phyloP scores from a whole-genome alignment of 1,140 invertebrate genomes.

The Drosophila pruinosa region DNA sequence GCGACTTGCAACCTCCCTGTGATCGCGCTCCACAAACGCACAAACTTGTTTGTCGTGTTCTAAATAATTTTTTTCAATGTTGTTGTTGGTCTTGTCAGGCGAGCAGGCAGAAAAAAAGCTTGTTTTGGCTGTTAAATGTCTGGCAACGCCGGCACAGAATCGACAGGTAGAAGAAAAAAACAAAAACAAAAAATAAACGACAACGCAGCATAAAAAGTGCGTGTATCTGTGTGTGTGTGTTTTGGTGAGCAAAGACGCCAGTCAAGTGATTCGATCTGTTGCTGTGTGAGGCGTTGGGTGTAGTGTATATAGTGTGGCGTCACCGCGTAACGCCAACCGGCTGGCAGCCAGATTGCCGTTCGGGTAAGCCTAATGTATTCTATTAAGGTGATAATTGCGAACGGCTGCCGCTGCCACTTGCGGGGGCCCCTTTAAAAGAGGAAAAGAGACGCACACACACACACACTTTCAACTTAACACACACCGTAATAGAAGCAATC shows the following conservation, averaged over 20 bases:
- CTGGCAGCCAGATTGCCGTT: slow-evolving; percentile 28
- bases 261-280: slow-evolving; percentile 21
- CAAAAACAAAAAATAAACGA: slow-evolving; percentile 22
- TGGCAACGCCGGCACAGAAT: slow-evolving; percentile 59
- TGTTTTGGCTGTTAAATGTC: slow-evolving; percentile 65
- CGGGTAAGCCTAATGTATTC: slow-evolving; percentile 36
- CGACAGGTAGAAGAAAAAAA: slow-evolving; percentile 65
- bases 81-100: slow-evolving; percentile 33
- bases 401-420: slow-evolving; percentile 29
- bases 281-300: background rate
- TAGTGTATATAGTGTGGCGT: slow-evolving; percentile 27
- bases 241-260: slow-evolving; percentile 3
- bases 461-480: background rate
- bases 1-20: slow-evolving; percentile 33
- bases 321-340: slow-evolving; percentile 37
- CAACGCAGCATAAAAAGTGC: slow-evolving; percentile 52
- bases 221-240: slow-evolving; percentile 25
- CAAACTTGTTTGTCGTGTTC: slow-evolving; percentile 78
- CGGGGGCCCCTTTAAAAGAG: background rate
- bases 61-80: slow-evolving; percentile 67
- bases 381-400: slow-evolving; percentile 52
- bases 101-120: slow-evolving; percentile 49
- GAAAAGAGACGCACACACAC: background rate
- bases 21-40: slow-evolving; percentile 47
- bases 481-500: slow-evolving; percentile 7